phyloP scores from a whole-genome alignment of 2,888 invertebrate genomes.

The Ochropacha duplaris region DNA sequence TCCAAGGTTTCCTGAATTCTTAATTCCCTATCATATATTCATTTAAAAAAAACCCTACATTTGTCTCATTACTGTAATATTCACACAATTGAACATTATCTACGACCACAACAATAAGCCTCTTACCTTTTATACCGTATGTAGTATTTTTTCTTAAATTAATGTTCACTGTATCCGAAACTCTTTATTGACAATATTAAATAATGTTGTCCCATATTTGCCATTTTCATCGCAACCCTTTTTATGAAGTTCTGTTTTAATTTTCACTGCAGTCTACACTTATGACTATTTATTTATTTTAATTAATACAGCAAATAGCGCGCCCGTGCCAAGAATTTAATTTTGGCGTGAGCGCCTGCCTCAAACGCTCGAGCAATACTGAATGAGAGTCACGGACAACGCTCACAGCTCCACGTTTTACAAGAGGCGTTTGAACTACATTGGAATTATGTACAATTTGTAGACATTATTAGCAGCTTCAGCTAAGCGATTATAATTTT shows the following conservation, averaged over 20 bases:
- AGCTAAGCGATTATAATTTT: neutral
- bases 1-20: too few relatives aligned
- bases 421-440: conserved; percentile 6
- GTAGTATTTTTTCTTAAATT: neutral
- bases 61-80: neutral
- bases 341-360: conserved; percentile 57
- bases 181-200: neutral
- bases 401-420: neutral
- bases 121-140: neutral
- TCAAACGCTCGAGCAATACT: conserved; percentile 30
- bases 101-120: neutral
- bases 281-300: neutral
- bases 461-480: neutral
- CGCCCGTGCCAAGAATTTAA: neutral
- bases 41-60: neutral
- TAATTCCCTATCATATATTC: too few relatives aligned
- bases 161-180: neutral
- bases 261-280: neutral
- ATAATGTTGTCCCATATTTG: neutral
- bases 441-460: neutral
- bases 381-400: conserved; percentile 3
- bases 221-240: neutral
- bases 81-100: neutral
- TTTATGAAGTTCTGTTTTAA: neutral
- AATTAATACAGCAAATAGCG: neutral